Base-by-base conservation (phyloP, 1,140 invertebrate genomes). In the Caenorhabditis elegans region DNA sequence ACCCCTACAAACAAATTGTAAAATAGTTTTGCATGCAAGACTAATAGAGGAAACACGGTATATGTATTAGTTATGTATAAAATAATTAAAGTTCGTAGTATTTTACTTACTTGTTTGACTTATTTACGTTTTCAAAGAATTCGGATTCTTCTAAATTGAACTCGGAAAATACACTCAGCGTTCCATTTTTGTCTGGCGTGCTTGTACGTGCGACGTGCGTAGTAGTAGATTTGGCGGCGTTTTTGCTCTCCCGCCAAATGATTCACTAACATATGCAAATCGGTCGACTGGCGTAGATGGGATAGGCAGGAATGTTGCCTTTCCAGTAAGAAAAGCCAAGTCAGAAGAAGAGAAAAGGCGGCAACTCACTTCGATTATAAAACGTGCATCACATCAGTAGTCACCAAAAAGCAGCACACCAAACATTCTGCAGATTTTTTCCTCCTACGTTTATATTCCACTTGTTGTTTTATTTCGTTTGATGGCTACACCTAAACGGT, bases 201-300 rank as follows among this genome's bases (percentile, higher is more conserved):
- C 39, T 15, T 43, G 39, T 15, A 43, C 6, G 5, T 15, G 39
- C 6, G 5, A 70, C 60, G 34, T 39, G 34, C 34, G 53, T 70
- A 60, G 55, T 70, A 39, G 19, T 70, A 34, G 60, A 70, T 70
- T 70, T 39, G 60, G 19, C 60, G 60, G 34, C 28, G 60, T 34
- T 70, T 36, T 28, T 28, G 15, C 34, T 28, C 19, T 11, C 34
- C 60, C 60, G 60, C 60, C 60, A 70, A 31, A 70, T 70, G 34
- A 70, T 70, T 70, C 34, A 70, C 31, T 70, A 70, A 70, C 60
- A 70, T 70, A 70, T 70, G 60, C 34, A 70, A 70, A 70, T 70
- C 60, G 60, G 60, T 70, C 60, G 36, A 39, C 60, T 34, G 17
- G 43, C 60, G 60, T 70, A 43, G 31, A 39, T 70, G 60, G 60